Base-by-base conservation (phyloP, 1,140 invertebrate genomes). In the Oncopodura yosiiana region DNA sequence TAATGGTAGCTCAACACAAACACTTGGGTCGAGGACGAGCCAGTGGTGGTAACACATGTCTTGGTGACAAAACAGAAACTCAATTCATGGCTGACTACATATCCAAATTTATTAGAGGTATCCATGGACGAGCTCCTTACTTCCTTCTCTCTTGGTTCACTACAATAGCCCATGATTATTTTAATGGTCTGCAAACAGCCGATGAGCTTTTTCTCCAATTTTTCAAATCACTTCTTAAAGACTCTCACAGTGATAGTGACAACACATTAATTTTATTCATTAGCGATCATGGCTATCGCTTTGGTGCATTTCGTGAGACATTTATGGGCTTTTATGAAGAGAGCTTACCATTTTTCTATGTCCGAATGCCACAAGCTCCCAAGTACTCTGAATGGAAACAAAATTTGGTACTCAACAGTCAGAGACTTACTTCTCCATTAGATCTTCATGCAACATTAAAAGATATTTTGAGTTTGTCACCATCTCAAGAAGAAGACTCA, bases 321-420 rank as follows among this genome's bases (percentile, higher is more conserved):
- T 58, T 61, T 32, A 14, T 66, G 8, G 64, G 64, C n/a, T 66
- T 52, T 41, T 60, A 63, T 36, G 64, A 66, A 44, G 62, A 66
- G 29, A 60, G 60, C 32, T 44, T 66, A 8, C 64, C 64, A 11
- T 66, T 64, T 44, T 56, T 64, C 44, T 64, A 56, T 34, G 34
- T 65, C 24, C 53, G 64, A 24, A 12, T 62, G 11, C 64, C 64
- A 11, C 42, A 42, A 4, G 5, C 5, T 9, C 30, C 61, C 8
- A 49, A 53, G 14, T 23, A 49, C 46, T 55, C 60, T 1, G 37
- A 53, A 5, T 56, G 58, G 56, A 43, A 46, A 14, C 26, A 45
- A 4, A 46, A 46, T 27, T 41, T 66, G 19, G 32, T 30, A 30
- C 12, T 19, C 3, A 66, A 66, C 29, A 38, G 48, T 19, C 26